Conservation (phyloP, 1,140 invertebrate genomes). For the fruit fly (Drosophila melanogaster) region DNA sequence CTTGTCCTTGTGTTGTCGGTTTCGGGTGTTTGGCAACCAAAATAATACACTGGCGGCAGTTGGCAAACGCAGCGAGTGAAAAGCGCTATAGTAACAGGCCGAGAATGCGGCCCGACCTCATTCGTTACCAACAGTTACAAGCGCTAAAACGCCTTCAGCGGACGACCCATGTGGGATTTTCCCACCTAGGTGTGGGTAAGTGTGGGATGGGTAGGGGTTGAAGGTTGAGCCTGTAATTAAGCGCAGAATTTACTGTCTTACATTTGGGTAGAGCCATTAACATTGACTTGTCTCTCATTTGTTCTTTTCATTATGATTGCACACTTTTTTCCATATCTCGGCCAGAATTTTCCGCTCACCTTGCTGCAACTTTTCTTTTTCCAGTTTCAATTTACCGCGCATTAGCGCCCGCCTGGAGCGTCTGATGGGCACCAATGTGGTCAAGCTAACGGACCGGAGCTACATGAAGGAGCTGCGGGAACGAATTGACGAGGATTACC, state of each 20-base stretch:
- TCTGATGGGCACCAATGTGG: conserved; percentile 88
- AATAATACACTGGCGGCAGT: conserved; percentile 53
- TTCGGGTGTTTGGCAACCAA: conserved; percentile 77
- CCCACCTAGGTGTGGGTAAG: conserved; percentile 29
- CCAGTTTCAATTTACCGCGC: conserved; percentile 86
- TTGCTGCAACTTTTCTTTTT: neutral
- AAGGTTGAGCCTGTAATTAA: conserved; percentile 48
- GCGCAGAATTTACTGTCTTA: conserved; percentile 33
- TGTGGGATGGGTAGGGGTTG: too few relatives aligned
- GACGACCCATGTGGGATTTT: conserved; percentile 43
- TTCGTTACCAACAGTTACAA: conserved; percentile 80
- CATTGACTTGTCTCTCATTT: conserved; percentile 27
- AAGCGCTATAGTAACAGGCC: conserved; percentile 46
- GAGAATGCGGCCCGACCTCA: conserved; percentile 63
- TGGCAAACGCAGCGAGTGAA: conserved; percentile 45
- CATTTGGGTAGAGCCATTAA: conserved; percentile 47
- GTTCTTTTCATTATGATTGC: conserved; percentile 7
- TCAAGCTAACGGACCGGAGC: conserved; percentile 87
- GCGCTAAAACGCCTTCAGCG: conserved; percentile 65
- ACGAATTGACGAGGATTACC: conserved; percentile 87
- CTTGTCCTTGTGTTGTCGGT: conserved; percentile 69
- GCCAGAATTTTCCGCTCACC: conserved; percentile 12
- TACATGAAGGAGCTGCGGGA: conserved; percentile 87
- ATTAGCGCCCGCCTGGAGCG: conserved; percentile 86
- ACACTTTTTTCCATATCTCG: conserved; percentile 8